Evolutionary conservation across 2,888 invertebrate species (phyloP), one percentile per base, ranked within the genome.

Genomic region (Stomorhina lunata): DNA sequence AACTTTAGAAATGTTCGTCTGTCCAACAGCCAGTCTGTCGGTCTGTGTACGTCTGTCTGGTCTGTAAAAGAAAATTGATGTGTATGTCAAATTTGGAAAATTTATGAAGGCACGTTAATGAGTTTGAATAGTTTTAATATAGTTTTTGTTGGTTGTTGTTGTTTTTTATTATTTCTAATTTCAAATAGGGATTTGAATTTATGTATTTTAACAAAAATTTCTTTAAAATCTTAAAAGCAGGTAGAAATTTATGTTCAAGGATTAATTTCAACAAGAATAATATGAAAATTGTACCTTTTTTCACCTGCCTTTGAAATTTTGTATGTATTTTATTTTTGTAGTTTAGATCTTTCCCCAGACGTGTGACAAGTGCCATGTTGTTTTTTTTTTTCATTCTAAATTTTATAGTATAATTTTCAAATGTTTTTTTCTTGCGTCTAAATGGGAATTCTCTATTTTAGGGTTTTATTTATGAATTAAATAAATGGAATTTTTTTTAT

Each of bases 71-170:
- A 53, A 75, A 77, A 72, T 53, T 61, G 72, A 72, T 55, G 81
- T 22, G 59, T 78, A 55, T 81, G 81, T 81, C 77, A 77, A 77
- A 81, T 72, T 77, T 77, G 55, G 72, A 77, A 81, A 81, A 81
- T 81, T 72, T 81, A 81, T 81, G 81, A 72, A 77, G 76, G 77
- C 77, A 81, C 66, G 34, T 61, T 81, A 81, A 81, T 81, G 81
- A 81, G 80, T 76, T 71, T 80, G 40, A 53, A 75, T 65, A 32
- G 43, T 53, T 59, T 76, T 57, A 9, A 3, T 43, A 27, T 17
- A 17, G 34, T n/a, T 29, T 34, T 66, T 20, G 15, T 27, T 40
- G 22, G 10, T 50, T 40, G n/a, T 20, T 57, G 40, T 3, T 34
- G 20, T 55, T 45, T 50, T 53, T 27, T 37, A 17, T 53, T 50